These are phyloP conservation scores for Mystacides longicornis DNA, from an alignment of 2,888 invertebrate species.

Conservation along the genomic window DNA sequence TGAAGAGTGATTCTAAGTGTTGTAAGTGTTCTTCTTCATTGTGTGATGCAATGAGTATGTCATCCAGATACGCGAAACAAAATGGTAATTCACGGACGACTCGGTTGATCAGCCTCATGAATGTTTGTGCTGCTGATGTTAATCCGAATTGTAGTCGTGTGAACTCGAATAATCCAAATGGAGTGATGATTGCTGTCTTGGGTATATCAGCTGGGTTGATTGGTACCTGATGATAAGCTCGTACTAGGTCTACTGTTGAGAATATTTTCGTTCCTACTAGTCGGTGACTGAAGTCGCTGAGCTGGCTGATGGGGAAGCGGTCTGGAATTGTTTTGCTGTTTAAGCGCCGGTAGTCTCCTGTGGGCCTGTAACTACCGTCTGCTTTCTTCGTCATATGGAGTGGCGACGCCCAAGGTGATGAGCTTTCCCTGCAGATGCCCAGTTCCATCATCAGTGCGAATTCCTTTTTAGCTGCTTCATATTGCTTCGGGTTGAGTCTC, in stretches of 20 bases:
- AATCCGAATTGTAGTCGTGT: background rate
- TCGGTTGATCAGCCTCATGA: background rate
- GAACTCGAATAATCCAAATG: constrained; percentile 1
- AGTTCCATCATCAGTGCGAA: background rate
- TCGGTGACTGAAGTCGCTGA: background rate
- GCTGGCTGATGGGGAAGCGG: background rate
- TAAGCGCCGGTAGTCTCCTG: background rate
- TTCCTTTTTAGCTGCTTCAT: background rate
- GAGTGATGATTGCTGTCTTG: background rate
- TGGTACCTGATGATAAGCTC: constrained; percentile 1
- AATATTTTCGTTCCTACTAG: background rate
- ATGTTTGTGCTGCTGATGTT: background rate
- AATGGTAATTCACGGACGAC: background rate
- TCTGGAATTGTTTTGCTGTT: background rate
- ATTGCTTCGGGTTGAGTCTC: background rate
- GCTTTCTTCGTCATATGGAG: background rate
- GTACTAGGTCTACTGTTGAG: background rate
- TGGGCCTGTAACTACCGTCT: background rate
- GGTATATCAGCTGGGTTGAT: background rate
- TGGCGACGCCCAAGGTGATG: background rate
- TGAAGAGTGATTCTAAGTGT: background rate
- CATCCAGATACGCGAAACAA: background rate
- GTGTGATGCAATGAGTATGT: background rate
- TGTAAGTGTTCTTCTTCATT: background rate
- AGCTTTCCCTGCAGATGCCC: background rate